phyloP scores from a whole-genome alignment of 2,797 vertebrate species.

The Glyptemys insculpta region DNA sequence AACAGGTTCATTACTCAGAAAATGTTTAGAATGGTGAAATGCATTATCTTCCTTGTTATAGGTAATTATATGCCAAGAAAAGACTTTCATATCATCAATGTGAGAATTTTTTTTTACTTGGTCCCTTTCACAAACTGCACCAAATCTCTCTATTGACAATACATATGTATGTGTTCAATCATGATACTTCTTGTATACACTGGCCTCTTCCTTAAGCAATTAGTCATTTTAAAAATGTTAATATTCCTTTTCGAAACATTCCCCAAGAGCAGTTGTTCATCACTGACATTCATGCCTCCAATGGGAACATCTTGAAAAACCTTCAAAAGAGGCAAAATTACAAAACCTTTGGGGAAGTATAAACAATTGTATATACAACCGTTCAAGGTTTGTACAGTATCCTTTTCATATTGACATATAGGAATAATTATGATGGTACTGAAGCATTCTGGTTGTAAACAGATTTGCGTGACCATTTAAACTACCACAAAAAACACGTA shows the following conservation, averaged over 20 bases:
- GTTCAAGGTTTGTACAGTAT: background rate
- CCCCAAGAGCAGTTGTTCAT: background rate
- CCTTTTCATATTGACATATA: background rate
- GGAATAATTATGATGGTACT: constrained; percentile 68
- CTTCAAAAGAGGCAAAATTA: background rate
- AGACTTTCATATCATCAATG: constrained; percentile 2
- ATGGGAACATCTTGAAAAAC: background rate
- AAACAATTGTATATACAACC: background rate
- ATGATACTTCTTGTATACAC: background rate
- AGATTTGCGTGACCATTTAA: constrained; percentile 30
- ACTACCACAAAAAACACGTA: background rate
- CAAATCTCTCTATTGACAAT: background rate
- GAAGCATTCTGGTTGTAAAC: constrained; percentile 42
- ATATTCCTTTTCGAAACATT: fast-evolving
- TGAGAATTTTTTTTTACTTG: constrained; percentile 12
- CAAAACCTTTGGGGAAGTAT: background rate
- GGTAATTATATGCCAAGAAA: constrained; percentile 27
- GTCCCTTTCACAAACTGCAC: background rate
- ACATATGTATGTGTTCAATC: fast-evolving
- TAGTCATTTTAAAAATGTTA: fast-evolving
- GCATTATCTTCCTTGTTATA: constrained; percentile 58
- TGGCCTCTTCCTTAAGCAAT: background rate
- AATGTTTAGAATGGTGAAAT: background rate
- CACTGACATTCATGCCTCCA: background rate
- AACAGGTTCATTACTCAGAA: constrained; percentile 52